Evolutionary conservation across 2,113 vertebrate species (phyloP), one percentile per base, ranked within the genome.

Genomic region (Cisticola juncidis): DNA sequence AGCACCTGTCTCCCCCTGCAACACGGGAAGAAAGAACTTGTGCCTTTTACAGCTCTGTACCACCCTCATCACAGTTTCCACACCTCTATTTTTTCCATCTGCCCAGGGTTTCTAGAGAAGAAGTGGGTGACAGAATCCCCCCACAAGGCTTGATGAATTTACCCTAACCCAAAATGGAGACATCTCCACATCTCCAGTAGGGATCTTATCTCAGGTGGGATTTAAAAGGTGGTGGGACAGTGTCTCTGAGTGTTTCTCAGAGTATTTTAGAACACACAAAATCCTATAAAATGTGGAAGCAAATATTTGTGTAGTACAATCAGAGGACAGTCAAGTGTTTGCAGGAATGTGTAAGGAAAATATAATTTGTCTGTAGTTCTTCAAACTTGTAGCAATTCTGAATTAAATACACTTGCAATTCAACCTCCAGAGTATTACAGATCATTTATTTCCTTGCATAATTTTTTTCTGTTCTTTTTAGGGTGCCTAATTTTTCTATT

Each of bases 21-120:
- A 26, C 3, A 36, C 17, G 14, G 5, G 19, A 54, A 22, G 47
- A 35, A 64, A 36, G 5, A 64, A 72, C 4, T 6, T 57, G 16
- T 53, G 38, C 16, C 26, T 24, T 76, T 42, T 12, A 29, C 4
- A 74, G 13, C 9, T 53, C 33, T 74, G 25, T 81, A 38, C 9
- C 28, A 38, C 9, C 17, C 17, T 40, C 42, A 36, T 26, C 35
- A 38, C 18, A 21, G 11, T 29, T 50, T 33, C 25, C 24, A 25
- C 17, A 10, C 15, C 40, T 74, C 7, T 26, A 10, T 68, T 68
- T 90, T 48, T n/a, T 76, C 53, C 23, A 29, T 35, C 40, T 70
- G 19, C 42, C 29, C 53, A 11, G 0, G 0, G 8, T 31, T 53
- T 15, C 13, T 11, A 25, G 16, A 79, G 12, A 23, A 81, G 24